Percentiles rank a stretch among this genome's conserved stretches.
Conservation (phyloP, 2,113 vertebrate species). For the Pygoscelis adeliae region DNA sequence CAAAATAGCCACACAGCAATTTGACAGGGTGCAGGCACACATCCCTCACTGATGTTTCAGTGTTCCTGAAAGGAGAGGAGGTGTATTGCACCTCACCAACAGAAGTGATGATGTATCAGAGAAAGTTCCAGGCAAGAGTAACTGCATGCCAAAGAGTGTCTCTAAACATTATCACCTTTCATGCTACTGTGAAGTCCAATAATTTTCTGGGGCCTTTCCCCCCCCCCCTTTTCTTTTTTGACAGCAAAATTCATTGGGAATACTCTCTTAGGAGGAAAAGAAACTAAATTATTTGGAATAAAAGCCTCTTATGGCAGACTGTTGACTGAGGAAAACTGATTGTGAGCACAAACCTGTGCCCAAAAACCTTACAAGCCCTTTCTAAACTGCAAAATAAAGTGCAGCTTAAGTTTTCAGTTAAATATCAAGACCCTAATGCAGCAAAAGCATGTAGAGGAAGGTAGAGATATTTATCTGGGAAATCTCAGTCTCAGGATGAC, state of each 20-base stretch:
- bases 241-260: not conserved
- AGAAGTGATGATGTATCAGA: not conserved
- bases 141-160: not conserved
- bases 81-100: not conserved
- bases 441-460: not conserved
- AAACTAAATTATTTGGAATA: not conserved
- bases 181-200: not conserved
- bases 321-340: not conserved
- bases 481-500: not conserved
- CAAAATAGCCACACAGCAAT: not conserved
- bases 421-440: not conserved
- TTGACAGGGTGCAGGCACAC: not conserved
- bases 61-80: not conserved
- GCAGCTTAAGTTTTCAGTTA: not conserved
- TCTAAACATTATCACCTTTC: not conserved
- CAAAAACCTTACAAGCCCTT: not conserved
- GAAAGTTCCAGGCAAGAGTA: not conserved
- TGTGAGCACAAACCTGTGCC: not conserved
- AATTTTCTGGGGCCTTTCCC: not conserved
- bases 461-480: not conserved
- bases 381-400: not conserved
- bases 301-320: not conserved
- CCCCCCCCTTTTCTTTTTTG: not conserved
- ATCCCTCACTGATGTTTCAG: not conserved
- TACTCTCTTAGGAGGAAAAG: not conserved